phyloP scores from a whole-genome alignment of 2,888 invertebrate species.

The Tricholauxania praeusta region DNA sequence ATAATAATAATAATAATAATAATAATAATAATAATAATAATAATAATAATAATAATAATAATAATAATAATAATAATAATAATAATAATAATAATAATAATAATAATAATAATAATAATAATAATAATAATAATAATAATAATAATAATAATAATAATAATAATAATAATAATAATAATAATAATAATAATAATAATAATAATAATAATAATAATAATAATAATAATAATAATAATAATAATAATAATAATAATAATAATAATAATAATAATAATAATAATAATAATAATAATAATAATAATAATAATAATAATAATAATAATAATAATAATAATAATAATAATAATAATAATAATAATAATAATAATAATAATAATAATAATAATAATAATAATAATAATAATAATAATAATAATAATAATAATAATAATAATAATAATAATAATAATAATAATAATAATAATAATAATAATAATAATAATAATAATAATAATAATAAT shows the following conservation, averaged over 20 bases:
- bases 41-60: slow-evolving; percentile 9
- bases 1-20: slow-evolving; percentile 9
- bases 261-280: slow-evolving; percentile 9
- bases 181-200: slow-evolving; percentile 9
- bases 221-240: slow-evolving; percentile 9
- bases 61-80: slow-evolving; percentile 9
- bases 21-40: slow-evolving; percentile 9
- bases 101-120: slow-evolving; percentile 9
- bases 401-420: slow-evolving; percentile 9
- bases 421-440: slow-evolving; percentile 9
- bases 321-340: slow-evolving; percentile 9
- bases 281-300: slow-evolving; percentile 9
- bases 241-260: slow-evolving; percentile 9
- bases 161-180: slow-evolving; percentile 9
- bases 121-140: slow-evolving; percentile 9
- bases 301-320: slow-evolving; percentile 9
- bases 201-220: slow-evolving; percentile 9
- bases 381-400: slow-evolving; percentile 9
- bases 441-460: slow-evolving; percentile 9
- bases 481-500: slow-evolving; percentile 9
- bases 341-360: slow-evolving; percentile 9
- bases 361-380: slow-evolving; percentile 9
- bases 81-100: slow-evolving; percentile 9
- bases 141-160: slow-evolving; percentile 9
- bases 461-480: slow-evolving; percentile 7